Conservation (phyloP, 30 jellyfish, hydroid and myxozoan species). For the Aurelia aurita region DNA sequence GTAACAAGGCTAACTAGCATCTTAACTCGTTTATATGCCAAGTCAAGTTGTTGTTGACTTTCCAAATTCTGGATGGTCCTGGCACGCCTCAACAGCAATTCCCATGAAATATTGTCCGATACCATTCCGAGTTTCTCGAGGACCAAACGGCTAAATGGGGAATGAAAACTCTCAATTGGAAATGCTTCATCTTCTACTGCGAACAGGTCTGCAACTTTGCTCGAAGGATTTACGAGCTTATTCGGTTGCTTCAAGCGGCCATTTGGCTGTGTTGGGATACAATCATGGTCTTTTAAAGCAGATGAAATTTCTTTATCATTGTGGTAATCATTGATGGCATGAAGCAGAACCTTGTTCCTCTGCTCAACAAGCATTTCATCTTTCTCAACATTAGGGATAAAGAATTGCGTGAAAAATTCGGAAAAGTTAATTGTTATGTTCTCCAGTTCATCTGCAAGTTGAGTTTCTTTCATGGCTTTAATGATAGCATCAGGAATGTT, state of each 20-base stretch:
- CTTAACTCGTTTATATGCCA: slow-evolving; percentile 13
- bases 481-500: slow-evolving; percentile 17
- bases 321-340: not conserved
- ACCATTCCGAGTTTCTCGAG: slow-evolving; percentile 66
- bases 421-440: not conserved
- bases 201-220: slow-evolving; percentile 68
- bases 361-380: not conserved
- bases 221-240: slow-evolving; percentile 36
- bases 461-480: slow-evolving; percentile 8
- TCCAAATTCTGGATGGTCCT: slow-evolving; percentile 6
- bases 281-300: not conserved
- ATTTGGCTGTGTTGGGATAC: slow-evolving; percentile 58
- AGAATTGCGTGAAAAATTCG: slow-evolving; percentile 19
- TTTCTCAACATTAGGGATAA: slow-evolving; percentile 9
- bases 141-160: not conserved
- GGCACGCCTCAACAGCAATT: slow-evolving; percentile 51
- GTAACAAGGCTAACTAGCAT: not conserved
- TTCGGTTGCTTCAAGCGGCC: slow-evolving; percentile 17
- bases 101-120: slow-evolving; percentile 29
- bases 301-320: not conserved
- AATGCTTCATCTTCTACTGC: slow-evolving; percentile 70
- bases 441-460: slow-evolving; percentile 14
- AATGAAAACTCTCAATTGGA: slow-evolving; percentile 6
- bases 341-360: slow-evolving; percentile 1
- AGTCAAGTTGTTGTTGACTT: not conserved